Evolutionary conservation across 2,113 vertebrate genomes (phyloP), one percentile per base, ranked within the genome.

Genomic region (Halcyon senegalensis): DNA sequence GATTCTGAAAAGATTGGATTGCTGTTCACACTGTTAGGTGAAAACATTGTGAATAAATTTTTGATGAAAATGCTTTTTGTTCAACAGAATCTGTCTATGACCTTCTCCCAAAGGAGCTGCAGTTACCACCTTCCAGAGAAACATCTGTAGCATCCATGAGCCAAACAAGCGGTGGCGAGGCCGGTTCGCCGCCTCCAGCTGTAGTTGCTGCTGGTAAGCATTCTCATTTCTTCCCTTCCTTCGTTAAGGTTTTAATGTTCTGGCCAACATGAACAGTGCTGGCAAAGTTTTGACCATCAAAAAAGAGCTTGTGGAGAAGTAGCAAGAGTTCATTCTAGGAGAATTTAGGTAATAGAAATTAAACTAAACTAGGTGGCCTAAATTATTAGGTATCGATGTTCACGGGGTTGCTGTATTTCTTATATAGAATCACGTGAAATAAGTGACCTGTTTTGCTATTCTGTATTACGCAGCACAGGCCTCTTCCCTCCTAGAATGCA

Each of bases 121-220:
- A 99, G 98, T 98, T 99, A 97, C 98, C 99, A 95, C 98, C 98
- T 97, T 98, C 98, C 96, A 98, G 97, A 97, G 98, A 99, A 95
- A 98, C 98, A 96, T 98, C 97, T 93, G 98, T 97, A 97, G 98
- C 98, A 98, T 98, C 98, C 97, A 99, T 99, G 99, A 99, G 99
- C 98, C 99, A 99, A 98, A 99, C 98, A 95, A 99, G 99, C 7
- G 99, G 99, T 82, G 99, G 99, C 87, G 99, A 99, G 98, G 99
- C 99, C 56, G 98, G 98, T 76, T 98, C 99, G 97, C 98, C 99
- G 94, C 98, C 99, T 97, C 98, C 99, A 93, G 98, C 98, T 96
- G 98, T 99, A 93, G 97, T 99, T 90, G 98, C 99, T 98, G 98
- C 99, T 98, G 99, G 99, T 99, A 99, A 98, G 98, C 97, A 95